Evolutionary conservation across 2,888 invertebrate species (phyloP), one percentile per base, ranked within the genome.

Genomic region (Eristalis intricaria): DNA sequence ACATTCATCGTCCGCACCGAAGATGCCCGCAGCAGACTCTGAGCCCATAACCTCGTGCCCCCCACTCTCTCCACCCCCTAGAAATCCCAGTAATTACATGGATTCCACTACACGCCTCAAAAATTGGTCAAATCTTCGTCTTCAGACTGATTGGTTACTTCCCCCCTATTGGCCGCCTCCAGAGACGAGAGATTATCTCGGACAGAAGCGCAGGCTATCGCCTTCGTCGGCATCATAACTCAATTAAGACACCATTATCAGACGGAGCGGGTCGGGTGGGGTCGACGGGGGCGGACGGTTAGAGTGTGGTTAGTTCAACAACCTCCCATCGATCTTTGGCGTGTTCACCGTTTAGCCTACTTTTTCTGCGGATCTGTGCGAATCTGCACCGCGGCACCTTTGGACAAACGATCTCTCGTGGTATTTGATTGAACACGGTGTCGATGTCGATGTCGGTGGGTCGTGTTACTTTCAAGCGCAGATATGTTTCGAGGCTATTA

Each of bases 171-270:
- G 68, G 80, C 74, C 60, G 7, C 4, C 32, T 32, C 60, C 60
- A 60, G 13, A 13, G 64, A 32, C 68, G 63, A 40, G 63, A 40
- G 64, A 58, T 65, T 56, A 78, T 70, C 78, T 38, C 65, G 38
- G 60, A 79, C 71, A 79, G 73, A 79, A 79, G 79, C 66, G 60
- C 79, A 71, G 64, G 58, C 65, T 23, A 50, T 32, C 40, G 15
- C 19, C 32, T 8, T 19, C 29, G 32, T 19, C 78, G 43, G 69
- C 70, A 35, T 68, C 63, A 65, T 71, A 74, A 50, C 80, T 74
- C 81, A 81, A 81, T 81, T 75, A 81, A 81, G 63, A 69, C 35
- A 56, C 22, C 74, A 81, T 81, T 74, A 81, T 69, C 69, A 38
- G 29, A 38, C 35, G 15, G n/a, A 19, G 60, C 23, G 38, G 38